phyloP scores from a whole-genome alignment of 2,113 vertebrate species.

The Muntiacus reevesi region DNA sequence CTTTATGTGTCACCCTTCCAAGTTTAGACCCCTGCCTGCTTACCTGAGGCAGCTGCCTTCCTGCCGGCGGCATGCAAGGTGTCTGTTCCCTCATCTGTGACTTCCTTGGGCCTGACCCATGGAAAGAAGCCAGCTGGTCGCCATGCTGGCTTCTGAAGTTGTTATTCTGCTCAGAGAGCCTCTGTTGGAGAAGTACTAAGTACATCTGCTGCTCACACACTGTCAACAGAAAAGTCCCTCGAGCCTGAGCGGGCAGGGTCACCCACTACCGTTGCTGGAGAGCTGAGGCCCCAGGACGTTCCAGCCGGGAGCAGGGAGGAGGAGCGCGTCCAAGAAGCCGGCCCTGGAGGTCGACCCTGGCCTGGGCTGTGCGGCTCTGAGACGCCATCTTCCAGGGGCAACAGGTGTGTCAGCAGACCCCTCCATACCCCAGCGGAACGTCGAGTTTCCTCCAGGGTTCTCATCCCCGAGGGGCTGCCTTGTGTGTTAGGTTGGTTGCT shows the following conservation, averaged over 20 bases:
- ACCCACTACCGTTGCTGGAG: background rate
- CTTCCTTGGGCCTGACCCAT: background rate
- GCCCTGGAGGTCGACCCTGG: background rate
- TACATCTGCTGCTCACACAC: background rate
- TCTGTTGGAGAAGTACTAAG: background rate
- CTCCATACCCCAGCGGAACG: accelerated
- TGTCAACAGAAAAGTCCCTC: background rate
- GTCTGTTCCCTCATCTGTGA: background rate
- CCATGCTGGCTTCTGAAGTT: background rate
- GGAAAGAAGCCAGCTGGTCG: background rate
- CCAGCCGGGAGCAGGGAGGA: background rate
- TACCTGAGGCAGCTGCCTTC: background rate
- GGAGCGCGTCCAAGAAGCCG: accelerated
- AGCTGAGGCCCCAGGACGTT: background rate
- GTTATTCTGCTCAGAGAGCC: background rate
- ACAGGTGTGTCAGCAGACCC: background rate
- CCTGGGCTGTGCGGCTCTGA: background rate
- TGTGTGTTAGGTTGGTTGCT: background rate
- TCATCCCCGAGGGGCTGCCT: background rate
- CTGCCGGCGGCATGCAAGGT: background rate
- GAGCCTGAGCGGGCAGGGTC: background rate
- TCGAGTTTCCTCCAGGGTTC: background rate
- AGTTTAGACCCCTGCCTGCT: background rate
- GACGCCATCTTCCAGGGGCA: background rate
- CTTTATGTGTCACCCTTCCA: background rate